phyloP scores from a whole-genome alignment of 1,140 invertebrate species.

The Prorops nasuta region DNA sequence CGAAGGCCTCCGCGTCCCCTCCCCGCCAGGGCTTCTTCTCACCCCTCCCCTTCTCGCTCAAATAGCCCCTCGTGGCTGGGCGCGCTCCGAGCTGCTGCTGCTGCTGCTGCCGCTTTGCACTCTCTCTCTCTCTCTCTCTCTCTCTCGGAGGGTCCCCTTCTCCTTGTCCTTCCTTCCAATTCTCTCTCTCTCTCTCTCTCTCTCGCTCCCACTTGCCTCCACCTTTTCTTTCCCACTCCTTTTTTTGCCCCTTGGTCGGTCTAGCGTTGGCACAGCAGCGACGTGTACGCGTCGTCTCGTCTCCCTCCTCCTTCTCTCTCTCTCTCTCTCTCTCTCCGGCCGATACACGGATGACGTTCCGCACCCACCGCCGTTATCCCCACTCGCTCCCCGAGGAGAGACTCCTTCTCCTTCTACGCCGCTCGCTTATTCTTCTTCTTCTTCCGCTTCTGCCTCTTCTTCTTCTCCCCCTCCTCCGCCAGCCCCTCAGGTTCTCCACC shows the following conservation, averaged over 20 bases:
- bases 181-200: slow-evolving; percentile 23
- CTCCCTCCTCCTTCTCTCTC: no score
- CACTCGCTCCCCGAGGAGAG: slow-evolving; percentile 3
- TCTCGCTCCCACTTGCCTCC: slow-evolving; percentile 11
- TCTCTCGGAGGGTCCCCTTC: neutral
- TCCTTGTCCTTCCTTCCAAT: slow-evolving; percentile 11
- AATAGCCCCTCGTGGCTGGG: slow-evolving; percentile 54
- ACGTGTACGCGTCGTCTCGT: no score
- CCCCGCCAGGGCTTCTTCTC: slow-evolving; percentile 56
- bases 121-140: slow-evolving; percentile 21
- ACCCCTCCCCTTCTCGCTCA: slow-evolving; percentile 53
- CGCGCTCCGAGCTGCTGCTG: slow-evolving; percentile 36
- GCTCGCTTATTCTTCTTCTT: slow-evolving; percentile 7
- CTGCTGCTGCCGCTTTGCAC: slow-evolving; percentile 10
- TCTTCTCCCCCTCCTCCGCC: slow-evolving; percentile 4
- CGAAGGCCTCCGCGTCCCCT: slow-evolving; percentile 56
- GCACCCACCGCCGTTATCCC: no score
- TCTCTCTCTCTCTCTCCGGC: no score
- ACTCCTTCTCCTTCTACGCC: neutral
- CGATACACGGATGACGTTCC: no score
- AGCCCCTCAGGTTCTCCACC: slow-evolving; percentile 28
- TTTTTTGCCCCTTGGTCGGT: no score
- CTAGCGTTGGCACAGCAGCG: no score
- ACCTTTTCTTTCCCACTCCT: no score
- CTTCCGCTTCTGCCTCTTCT: slow-evolving; percentile 11